phyloP scores from a whole-genome alignment of 2,797 vertebrate species.

The Sebastes diaconus region DNA sequence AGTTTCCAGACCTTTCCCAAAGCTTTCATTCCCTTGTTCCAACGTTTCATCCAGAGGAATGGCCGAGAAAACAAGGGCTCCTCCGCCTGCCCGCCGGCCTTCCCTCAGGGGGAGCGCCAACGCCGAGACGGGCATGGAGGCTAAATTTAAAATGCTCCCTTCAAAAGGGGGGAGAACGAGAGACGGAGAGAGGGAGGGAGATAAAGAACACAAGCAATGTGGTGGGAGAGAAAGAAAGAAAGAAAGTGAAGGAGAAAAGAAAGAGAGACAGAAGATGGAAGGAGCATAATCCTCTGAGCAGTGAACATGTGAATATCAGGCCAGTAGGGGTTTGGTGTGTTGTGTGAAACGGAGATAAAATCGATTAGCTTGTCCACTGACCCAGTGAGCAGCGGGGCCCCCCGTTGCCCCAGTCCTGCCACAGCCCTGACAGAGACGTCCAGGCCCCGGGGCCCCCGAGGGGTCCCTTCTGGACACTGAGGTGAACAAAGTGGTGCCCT shows the following conservation, averaged over 20 bases:
- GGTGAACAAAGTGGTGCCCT: conserved; percentile 80
- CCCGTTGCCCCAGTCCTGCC: conserved; percentile 69
- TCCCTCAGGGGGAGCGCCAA: conserved; percentile 49
- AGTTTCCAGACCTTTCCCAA: conserved; percentile 82
- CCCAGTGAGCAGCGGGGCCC: conserved; percentile 72
- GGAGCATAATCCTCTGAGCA: conserved; percentile 60
- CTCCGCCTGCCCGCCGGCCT: conserved; percentile 56
- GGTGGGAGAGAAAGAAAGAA: conserved; percentile 8
- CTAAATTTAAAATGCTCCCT: conserved; percentile 73
- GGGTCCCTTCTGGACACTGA: conserved; percentile 76
- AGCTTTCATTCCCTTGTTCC: conserved; percentile 77
- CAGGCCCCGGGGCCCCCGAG: conserved; percentile 67
- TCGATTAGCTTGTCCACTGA: conserved; percentile 86
- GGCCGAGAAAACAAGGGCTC: conserved; percentile 72
- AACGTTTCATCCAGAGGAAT: conserved; percentile 72
- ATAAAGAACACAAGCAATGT: conserved; percentile 21
- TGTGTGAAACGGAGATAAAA: conserved; percentile 82
- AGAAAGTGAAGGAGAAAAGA: conserved; percentile 27
- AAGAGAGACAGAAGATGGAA: conserved; percentile 44
- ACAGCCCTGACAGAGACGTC: conserved; percentile 81
- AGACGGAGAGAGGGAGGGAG: not conserved
- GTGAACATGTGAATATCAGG: conserved; percentile 76
- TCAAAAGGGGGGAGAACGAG: conserved; percentile 4
- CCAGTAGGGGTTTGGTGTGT: conserved; percentile 62
- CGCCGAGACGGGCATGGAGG: conserved; percentile 46